A percentile compares a stretch with the other conserved stretches of the same genome.
Evolutionary conservation across 2,113 vertebrate species (phyloP).

Genomic region (Hypanus sabinus): DNA sequence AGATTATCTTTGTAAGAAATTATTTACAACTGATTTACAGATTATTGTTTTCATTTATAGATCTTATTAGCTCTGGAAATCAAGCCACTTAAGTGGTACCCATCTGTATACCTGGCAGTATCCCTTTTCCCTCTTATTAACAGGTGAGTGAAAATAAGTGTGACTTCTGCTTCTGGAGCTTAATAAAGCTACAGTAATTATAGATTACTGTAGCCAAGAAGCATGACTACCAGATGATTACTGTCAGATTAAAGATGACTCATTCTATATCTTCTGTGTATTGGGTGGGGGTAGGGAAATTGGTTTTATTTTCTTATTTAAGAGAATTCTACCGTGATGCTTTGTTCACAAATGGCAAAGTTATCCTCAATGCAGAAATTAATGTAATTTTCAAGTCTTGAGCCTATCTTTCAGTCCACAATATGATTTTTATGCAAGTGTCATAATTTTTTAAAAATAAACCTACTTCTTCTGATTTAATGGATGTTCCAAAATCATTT

Average conservation of each 20-base stretch:
- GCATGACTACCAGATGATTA: not conserved
- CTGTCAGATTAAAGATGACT: constrained; percentile 23
- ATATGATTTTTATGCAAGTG: not conserved
- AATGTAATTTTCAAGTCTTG: not conserved
- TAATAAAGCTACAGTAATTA: constrained; percentile 11
- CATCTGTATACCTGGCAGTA: constrained; percentile 63
- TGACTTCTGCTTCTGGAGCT: not conserved
- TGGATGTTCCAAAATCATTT: not conserved
- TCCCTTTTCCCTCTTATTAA: constrained; percentile 67
- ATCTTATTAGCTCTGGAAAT: constrained; percentile 63
- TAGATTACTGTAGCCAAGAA: constrained; percentile 8
- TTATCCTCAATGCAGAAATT: not conserved
- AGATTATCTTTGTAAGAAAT: not conserved
- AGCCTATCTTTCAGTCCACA: not conserved
- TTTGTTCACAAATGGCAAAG: not conserved
- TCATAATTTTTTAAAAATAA: not conserved
- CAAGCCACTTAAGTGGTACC: constrained; percentile 66
- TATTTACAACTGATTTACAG: constrained; percentile 2
- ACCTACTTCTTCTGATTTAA: not conserved
- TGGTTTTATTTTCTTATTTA: not conserved
- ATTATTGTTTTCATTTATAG: constrained; percentile 43
- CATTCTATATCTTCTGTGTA: not conserved
- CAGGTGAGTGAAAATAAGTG: constrained; percentile 56
- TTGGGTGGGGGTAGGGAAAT: not conserved
- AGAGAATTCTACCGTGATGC: not conserved